phyloP scores from a whole-genome alignment of 2,113 vertebrate species.

The Coturnix japonica region DNA sequence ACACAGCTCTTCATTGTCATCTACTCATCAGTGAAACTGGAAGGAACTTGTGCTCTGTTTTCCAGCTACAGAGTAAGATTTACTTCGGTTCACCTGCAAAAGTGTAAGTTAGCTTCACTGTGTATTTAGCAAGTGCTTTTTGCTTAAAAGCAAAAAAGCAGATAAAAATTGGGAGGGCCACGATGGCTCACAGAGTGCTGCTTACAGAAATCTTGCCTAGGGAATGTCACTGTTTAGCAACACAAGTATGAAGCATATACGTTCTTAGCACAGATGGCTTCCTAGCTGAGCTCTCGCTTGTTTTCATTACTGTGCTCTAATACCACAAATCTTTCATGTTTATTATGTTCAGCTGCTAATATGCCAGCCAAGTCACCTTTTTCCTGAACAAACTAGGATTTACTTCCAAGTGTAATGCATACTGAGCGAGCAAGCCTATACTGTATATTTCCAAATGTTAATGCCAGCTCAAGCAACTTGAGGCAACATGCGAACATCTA shows the following conservation, averaged over 20 bases:
- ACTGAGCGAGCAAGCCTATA: neutral
- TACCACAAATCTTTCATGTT: constrained; percentile 65
- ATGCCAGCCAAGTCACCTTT: constrained; percentile 50
- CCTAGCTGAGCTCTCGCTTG: constrained; percentile 60
- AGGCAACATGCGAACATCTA: neutral
- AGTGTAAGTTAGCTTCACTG: neutral
- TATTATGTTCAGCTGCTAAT: constrained; percentile 50
- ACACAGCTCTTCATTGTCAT: neutral
- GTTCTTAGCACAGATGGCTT: constrained; percentile 70
- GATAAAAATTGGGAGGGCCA: neutral
- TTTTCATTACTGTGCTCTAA: constrained; percentile 67
- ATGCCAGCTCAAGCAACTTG: neutral
- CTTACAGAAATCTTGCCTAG: constrained; percentile 33
- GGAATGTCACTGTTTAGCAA: constrained; percentile 56
- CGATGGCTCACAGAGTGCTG: neutral
- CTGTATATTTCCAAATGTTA: neutral
- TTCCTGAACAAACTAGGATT: constrained; percentile 6
- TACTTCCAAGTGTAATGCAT: neutral
- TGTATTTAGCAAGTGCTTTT: neutral
- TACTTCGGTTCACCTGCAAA: neutral
- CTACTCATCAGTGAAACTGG: neutral
- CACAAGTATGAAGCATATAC: constrained; percentile 23
- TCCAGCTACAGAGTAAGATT: neutral
- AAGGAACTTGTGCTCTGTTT: neutral
- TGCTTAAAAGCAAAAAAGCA: constrained; percentile 3